These are phyloP conservation scores for Lucilia cuprina DNA, from an alignment of 1,140 invertebrate genomes.

Conservation along the genomic window DNA sequence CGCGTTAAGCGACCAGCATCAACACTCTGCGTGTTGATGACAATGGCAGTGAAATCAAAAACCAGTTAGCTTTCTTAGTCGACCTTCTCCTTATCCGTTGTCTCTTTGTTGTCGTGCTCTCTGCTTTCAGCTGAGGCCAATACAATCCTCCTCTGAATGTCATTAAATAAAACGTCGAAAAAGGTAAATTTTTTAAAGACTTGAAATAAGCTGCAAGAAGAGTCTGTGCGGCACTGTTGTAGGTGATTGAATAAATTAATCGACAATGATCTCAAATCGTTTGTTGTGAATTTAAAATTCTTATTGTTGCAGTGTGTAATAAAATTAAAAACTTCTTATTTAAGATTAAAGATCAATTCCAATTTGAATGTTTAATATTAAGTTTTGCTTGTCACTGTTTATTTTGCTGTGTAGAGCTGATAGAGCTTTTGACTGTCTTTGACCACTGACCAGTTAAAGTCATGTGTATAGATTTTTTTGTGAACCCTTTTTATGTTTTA, in stretches of 20 bases:
- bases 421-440: not conserved
- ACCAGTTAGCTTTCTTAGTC: not conserved
- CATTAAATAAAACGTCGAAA: not conserved
- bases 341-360: not conserved
- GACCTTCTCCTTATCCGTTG: constrained; percentile 12
- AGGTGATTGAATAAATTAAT: constrained; percentile 34
- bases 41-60: constrained; percentile 8
- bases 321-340: not conserved
- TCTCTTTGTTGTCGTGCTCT: not conserved
- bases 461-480: not conserved
- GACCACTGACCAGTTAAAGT: not conserved
- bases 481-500: not conserved
- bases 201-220: not conserved
- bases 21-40: constrained; percentile 28
- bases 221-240: constrained; percentile 7
- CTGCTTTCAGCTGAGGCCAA: not conserved
- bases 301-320: not conserved
- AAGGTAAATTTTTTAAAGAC: not conserved
- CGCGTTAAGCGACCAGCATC: constrained; percentile 23
- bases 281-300: constrained; percentile 8
- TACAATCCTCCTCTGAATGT: constrained; percentile 6
- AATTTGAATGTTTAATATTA: not conserved
- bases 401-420: not conserved
- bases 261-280: constrained; percentile 10
- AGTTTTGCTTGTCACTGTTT: not conserved